Evolutionary conservation across 2,888 invertebrate genomes (phyloP).

Genomic region (Meteorus cinctellus): DNA sequence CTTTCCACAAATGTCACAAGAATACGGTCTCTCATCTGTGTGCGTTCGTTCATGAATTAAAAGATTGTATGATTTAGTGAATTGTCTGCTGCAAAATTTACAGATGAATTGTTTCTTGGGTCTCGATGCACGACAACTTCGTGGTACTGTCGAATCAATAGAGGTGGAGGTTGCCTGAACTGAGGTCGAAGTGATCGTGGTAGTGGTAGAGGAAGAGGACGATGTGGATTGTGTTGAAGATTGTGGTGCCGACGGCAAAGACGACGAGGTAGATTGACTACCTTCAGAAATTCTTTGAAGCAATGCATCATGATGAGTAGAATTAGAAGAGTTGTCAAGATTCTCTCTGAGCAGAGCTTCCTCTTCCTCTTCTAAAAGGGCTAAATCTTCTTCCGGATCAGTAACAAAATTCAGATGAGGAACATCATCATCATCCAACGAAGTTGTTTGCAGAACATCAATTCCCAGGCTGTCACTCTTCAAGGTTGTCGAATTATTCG

Average conservation of each 20-base stretch:
- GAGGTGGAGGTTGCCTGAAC: conserved; percentile 62
- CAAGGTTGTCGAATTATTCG: conserved; percentile 49
- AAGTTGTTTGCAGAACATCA: conserved; percentile 49
- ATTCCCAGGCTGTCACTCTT: conserved; percentile 49
- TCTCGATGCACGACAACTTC: conserved; percentile 66
- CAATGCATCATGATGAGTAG: conserved; percentile 61
- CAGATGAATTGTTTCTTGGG: conserved; percentile 97
- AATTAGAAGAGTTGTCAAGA: conserved; percentile 71
- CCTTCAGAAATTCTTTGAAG: conserved; percentile 66
- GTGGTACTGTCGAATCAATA: conserved; percentile 54
- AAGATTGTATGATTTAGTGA: conserved; percentile 98
- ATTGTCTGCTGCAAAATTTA: conserved; percentile 97
- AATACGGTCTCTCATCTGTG: conserved; percentile 96
- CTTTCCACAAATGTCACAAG: conserved; percentile 98
- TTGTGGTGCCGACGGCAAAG: conserved; percentile 44
- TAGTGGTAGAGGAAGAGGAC: conserved; percentile 50
- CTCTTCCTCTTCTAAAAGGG: conserved; percentile 83
- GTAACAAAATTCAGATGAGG: conserved; percentile 66
- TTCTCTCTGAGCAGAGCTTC: conserved; percentile 78
- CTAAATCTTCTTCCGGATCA: conserved; percentile 80
- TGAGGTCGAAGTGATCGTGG: conserved; percentile 48
- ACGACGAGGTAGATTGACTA: conserved; percentile 41
- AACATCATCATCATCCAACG: conserved; percentile 58
- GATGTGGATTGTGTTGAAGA: conserved; percentile 41
- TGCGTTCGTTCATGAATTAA: conserved; percentile 99